phyloP scores from a whole-genome alignment of 2,797 vertebrate species.

The Phylloscopus collybita region DNA sequence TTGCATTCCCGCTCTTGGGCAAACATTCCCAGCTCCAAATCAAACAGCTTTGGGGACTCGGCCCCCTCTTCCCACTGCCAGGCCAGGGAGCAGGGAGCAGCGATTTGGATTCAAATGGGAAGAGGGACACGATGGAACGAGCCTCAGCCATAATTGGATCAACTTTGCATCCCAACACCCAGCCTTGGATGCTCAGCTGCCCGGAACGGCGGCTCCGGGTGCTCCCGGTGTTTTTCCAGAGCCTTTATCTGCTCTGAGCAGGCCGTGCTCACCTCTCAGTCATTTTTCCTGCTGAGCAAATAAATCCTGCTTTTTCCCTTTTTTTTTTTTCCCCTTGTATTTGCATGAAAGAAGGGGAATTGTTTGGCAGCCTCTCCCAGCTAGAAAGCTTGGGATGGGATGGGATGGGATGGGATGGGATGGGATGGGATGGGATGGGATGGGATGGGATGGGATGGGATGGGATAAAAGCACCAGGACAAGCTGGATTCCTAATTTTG shows the following conservation, averaged over 20 bases:
- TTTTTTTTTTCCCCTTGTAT: not conserved
- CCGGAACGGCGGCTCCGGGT: slow-evolving; percentile 81
- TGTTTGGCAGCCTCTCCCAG: not conserved
- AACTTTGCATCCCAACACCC: slow-evolving; percentile 87
- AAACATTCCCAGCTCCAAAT: slow-evolving; percentile 99
- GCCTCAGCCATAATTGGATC: slow-evolving; percentile 93
- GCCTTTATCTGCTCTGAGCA: slow-evolving; percentile 93
- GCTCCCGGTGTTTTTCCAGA: slow-evolving; percentile 82
- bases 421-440: not conserved
- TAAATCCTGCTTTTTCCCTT: not conserved
- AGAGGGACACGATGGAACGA: slow-evolving; percentile 83
- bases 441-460: not conserved
- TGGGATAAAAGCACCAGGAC: not conserved
- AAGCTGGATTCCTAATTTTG: not conserved
- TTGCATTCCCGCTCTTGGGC: slow-evolving; percentile 99
- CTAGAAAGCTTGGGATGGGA: not conserved
- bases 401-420: not conserved
- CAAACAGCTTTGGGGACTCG: slow-evolving; percentile 88
- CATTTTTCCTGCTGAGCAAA: slow-evolving; percentile 63
- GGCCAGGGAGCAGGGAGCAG: slow-evolving; percentile 89
- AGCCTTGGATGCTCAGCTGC: slow-evolving; percentile 90
- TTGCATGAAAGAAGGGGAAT: slow-evolving; percentile 33
- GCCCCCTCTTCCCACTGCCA: slow-evolving; percentile 89
- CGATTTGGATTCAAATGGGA: slow-evolving; percentile 97
- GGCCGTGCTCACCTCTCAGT: slow-evolving; percentile 72